A percentile compares a stretch with the other conserved stretches of the same genome.
These are phyloP conservation scores for Zaprionus africanus DNA, from an alignment of 1,140 invertebrate genomes.

Conservation along the genomic window DNA sequence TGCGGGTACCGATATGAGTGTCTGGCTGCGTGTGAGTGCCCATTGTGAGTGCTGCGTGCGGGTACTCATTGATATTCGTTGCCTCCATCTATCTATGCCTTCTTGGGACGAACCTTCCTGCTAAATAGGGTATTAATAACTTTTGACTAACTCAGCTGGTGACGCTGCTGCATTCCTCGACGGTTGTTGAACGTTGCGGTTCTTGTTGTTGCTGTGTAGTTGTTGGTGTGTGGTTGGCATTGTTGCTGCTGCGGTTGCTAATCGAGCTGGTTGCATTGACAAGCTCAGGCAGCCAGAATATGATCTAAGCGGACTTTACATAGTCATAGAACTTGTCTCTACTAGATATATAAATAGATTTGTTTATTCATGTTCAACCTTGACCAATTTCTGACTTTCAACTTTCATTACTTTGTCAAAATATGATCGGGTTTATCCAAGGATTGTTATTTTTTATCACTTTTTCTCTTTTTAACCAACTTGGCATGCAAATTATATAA, in stretches of 20 bases:
- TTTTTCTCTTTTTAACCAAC: neutral
- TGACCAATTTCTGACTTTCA: neutral
- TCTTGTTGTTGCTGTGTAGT: slow-evolving; percentile 40
- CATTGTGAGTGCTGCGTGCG: neutral
- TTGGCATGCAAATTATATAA: too few relatives aligned
- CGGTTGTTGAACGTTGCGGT: slow-evolving; percentile 39
- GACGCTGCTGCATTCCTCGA: slow-evolving; percentile 68
- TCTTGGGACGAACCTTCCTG: slow-evolving; percentile 43
- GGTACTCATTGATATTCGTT: slow-evolving; percentile 67
- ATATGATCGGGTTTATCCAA: neutral
- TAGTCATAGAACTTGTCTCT: neutral
- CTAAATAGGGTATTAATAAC: slow-evolving; percentile 80
- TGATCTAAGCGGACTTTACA: neutral
- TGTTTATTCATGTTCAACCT: neutral
- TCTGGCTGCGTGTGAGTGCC: neutral
- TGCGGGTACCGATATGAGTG: neutral
- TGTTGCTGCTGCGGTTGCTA: slow-evolving; percentile 40
- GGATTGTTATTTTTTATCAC: neutral
- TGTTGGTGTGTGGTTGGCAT: slow-evolving; percentile 43
- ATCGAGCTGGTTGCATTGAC: slow-evolving; percentile 10
- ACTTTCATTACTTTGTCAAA: neutral
- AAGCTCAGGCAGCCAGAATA: neutral
- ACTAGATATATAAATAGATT: neutral
- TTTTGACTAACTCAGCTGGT: slow-evolving; percentile 59
- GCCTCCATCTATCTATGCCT: neutral